Conservation (phyloP, 2,888 invertebrate species). For the Lasioglossum leucozonium region DNA sequence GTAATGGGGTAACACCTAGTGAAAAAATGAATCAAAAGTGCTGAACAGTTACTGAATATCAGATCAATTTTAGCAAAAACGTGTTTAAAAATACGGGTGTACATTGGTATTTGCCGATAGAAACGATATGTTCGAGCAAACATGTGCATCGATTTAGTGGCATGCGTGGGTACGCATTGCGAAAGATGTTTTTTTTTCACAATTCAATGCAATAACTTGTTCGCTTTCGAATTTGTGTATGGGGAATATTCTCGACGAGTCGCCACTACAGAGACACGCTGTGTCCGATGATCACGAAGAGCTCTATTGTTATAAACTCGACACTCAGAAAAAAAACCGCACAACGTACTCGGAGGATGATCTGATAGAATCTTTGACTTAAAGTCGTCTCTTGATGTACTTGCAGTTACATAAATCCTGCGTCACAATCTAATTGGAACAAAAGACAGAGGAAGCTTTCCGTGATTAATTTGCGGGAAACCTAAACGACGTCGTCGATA, state of each 20-base stretch:
- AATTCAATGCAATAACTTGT: background rate
- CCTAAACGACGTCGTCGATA: background rate
- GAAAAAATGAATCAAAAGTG: background rate
- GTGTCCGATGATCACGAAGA: background rate
- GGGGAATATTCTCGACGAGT: background rate
- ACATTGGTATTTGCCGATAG: background rate
- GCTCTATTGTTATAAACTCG: background rate
- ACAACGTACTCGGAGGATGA: background rate
- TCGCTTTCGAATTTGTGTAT: background rate
- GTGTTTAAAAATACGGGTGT: background rate
- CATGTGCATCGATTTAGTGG: background rate
- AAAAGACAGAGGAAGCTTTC: background rate
- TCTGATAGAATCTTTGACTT: slow-evolving; percentile 1
- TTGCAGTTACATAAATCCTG: background rate
- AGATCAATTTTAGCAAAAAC: background rate
- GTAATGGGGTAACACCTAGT: background rate
- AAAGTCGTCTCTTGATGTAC: background rate
- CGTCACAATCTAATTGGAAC: slow-evolving; percentile 17
- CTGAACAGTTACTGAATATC: background rate
- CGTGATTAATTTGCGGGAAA: slow-evolving; percentile 16
- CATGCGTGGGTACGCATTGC: background rate
- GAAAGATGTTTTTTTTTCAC: background rate
- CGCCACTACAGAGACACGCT: background rate
- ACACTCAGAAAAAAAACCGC: background rate
- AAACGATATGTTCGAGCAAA: background rate